These are phyloP conservation scores for Lynx canadensis DNA, from an alignment of 2,113 vertebrate genomes.

Conservation along the genomic window DNA sequence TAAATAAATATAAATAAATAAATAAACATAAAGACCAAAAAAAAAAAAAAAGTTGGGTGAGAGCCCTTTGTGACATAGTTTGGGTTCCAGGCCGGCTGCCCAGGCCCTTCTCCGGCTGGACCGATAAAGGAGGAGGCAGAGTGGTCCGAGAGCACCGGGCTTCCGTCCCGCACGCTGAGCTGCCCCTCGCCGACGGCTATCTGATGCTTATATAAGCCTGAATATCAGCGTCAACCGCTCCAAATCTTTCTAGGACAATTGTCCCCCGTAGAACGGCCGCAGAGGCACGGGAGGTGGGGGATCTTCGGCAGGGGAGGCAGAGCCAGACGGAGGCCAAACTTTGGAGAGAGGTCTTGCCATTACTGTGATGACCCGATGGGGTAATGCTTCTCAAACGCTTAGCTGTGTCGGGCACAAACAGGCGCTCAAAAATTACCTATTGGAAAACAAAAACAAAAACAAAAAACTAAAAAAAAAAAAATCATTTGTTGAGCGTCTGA, in stretches of 20 bases:
- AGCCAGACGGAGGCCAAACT: neutral
- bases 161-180: neutral
- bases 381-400: neutral
- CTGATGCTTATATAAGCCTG: neutral
- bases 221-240: neutral
- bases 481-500: neutral
- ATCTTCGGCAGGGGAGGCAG: neutral
- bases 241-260: neutral
- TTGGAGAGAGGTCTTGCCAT: neutral
- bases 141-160: neutral
- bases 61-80: fast-evolving
- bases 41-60: no score
- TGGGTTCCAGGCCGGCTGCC: neutral
- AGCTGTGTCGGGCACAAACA: fast-evolving
- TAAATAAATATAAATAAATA: no score
- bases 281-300: neutral
- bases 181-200: fast-evolving
- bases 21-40: no score
- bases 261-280: neutral
- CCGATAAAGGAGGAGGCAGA: fast-evolving
- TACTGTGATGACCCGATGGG: neutral
- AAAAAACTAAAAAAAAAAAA: no score
- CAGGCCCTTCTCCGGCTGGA: neutral
- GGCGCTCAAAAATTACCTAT: neutral
- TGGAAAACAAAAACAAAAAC: no score